Evolutionary conservation across 2,113 vertebrate species (phyloP).

Genomic region (Rostratula benghalensis): DNA sequence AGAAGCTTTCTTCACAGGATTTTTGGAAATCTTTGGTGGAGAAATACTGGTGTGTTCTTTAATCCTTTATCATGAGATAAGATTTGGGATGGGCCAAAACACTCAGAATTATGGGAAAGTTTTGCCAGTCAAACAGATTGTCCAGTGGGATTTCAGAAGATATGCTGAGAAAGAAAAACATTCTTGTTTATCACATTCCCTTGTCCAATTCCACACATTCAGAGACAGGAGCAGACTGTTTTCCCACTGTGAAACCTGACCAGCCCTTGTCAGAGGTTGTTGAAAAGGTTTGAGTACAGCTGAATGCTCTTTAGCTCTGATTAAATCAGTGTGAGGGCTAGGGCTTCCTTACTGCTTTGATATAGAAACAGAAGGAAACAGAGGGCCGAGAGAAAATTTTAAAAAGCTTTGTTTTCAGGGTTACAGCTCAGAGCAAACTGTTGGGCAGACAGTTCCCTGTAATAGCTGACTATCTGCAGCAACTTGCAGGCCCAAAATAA

Average conservation of each 20-base stretch:
- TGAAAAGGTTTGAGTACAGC: background rate
- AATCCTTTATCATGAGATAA: background rate
- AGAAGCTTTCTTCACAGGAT: background rate
- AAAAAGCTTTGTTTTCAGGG: background rate
- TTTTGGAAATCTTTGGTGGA: background rate
- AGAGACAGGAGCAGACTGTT: background rate
- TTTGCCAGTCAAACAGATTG: background rate
- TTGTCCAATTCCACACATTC: background rate
- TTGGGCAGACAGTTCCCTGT: background rate
- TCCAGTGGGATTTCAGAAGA: background rate
- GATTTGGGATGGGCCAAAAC: background rate
- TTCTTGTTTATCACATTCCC: background rate
- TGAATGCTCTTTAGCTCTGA: background rate
- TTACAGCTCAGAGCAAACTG: background rate
- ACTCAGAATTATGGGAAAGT: background rate
- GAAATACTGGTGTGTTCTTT: background rate
- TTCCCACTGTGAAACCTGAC: background rate
- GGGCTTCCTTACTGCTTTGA: background rate
- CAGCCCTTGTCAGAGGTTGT: background rate
- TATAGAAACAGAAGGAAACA: background rate
- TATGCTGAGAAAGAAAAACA: background rate
- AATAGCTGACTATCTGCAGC: background rate
- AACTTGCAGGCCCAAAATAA: background rate
- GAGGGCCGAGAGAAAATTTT: background rate
- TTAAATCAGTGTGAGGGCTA: background rate